phyloP scores from a whole-genome alignment of 1,140 invertebrate genomes.

The Pseudomyrmex gracilis region DNA sequence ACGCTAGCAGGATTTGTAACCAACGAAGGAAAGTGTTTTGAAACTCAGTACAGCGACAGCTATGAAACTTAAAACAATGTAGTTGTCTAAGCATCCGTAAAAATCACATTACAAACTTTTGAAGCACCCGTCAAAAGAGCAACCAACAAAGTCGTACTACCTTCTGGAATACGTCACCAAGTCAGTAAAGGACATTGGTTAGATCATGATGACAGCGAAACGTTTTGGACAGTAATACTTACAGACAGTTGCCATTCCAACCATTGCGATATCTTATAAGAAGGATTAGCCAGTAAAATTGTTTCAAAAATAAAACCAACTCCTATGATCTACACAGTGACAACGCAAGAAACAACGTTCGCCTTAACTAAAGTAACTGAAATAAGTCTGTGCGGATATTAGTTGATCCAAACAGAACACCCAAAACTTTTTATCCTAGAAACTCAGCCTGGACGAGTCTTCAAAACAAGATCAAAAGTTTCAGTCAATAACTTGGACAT shows the following conservation, averaged over 20 bases:
- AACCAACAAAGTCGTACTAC: slow-evolving; percentile 42
- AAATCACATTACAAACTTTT: slow-evolving; percentile 29
- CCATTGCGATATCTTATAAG: slow-evolving; percentile 45
- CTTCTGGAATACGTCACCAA: slow-evolving; percentile 37
- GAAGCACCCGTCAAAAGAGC: slow-evolving; percentile 17
- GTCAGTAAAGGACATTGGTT: slow-evolving; percentile 18
- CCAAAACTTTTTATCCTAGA: slow-evolving; percentile 55
- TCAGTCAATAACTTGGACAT: slow-evolving; percentile 62
- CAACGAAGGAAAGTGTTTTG: not conserved
- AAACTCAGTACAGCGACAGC: not conserved
- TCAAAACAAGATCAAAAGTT: not conserved
- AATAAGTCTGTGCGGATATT: slow-evolving; percentile 15
- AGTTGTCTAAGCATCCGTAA: not conserved
- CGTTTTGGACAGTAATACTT: slow-evolving; percentile 49
- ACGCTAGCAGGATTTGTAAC: slow-evolving; percentile 38
- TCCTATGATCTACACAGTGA: not conserved
- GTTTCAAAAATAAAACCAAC: not conserved
- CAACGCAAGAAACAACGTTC: slow-evolving; percentile 35
- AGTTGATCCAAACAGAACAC: slow-evolving; percentile 39
- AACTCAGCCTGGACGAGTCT: not conserved
- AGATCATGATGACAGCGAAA: slow-evolving; percentile 23
- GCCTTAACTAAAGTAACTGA: slow-evolving; percentile 21
- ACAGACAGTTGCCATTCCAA: slow-evolving; percentile 53
- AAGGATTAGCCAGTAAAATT: slow-evolving; percentile 50
- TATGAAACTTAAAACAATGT: slow-evolving; percentile 16